phyloP scores from a whole-genome alignment of 1,140 invertebrate species.

The Choristoneura fumiferana region DNA sequence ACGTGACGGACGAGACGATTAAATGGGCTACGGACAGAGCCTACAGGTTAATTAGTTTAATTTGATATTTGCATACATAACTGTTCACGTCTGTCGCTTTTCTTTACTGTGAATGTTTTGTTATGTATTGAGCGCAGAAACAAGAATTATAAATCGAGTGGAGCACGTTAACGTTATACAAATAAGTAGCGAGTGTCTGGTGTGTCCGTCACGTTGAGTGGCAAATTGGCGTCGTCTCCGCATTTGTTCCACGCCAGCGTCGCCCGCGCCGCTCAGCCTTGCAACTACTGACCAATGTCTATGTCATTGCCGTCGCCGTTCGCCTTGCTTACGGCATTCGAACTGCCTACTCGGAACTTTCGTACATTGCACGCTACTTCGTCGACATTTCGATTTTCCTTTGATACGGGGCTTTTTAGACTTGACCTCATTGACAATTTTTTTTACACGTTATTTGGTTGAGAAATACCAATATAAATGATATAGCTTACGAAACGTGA shows the following conservation, averaged over 20 bases:
- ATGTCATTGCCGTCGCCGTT: constrained; percentile 24
- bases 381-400: too few species aligned
- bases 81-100: background rate
- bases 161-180: constrained; percentile 59
- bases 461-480: too few species aligned
- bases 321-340: constrained; percentile 55
- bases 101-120: constrained; percentile 5
- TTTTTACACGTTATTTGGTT: too few species aligned
- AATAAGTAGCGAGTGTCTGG: constrained; percentile 57
- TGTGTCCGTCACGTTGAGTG: constrained; percentile 55
- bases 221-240: constrained; percentile 65
- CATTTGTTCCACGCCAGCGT: constrained; percentile 57
- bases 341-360: constrained; percentile 24
- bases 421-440: too few species aligned
- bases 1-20: constrained; percentile 37
- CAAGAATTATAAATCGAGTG: constrained; percentile 46
- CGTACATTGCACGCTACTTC: too few species aligned
- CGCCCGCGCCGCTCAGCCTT: constrained; percentile 27
- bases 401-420: too few species aligned
- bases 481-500: too few species aligned
- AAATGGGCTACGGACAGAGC: constrained; percentile 26
- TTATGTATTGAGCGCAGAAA: constrained; percentile 40
- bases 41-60: background rate
- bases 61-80: constrained; percentile 1
- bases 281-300: constrained; percentile 18